Evolutionary conservation across 2,113 vertebrate species (phyloP).

Genomic region (Micromys minutus): DNA sequence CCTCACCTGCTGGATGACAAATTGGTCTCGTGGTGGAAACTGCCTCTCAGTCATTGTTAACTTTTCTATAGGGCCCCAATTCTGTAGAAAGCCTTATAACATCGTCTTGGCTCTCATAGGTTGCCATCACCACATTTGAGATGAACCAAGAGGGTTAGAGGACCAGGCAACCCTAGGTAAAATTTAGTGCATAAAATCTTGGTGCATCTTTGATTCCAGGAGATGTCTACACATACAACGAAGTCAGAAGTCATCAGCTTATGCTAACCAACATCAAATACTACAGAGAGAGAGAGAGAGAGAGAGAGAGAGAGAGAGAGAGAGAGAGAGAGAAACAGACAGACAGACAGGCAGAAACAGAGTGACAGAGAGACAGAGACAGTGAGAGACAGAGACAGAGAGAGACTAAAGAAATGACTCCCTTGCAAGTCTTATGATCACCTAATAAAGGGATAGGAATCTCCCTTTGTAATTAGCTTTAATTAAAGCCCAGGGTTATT

Average conservation of each 20-base stretch:
- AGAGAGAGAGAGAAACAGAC: too few relatives aligned
- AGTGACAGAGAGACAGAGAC: too few relatives aligned
- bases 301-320: too few relatives aligned
- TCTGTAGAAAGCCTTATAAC: neutral
- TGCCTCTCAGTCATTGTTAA: neutral
- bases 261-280: neutral
- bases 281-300: too few relatives aligned
- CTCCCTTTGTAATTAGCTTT: neutral
- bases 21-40: neutral
- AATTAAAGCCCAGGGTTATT: neutral
- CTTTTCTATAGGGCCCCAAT: neutral
- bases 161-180: neutral
- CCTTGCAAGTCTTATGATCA: neutral
- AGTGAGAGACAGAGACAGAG: too few relatives aligned
- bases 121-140: neutral
- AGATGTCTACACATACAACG: neutral
- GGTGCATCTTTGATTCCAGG: neutral
- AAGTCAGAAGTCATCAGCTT: neutral
- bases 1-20: neutral
- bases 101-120: neutral
- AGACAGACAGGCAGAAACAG: too few relatives aligned
- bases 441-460: neutral
- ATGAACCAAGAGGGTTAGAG: neutral
- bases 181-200: neutral
- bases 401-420: neutral